Evolutionary conservation across 2,797 vertebrate species (phyloP), one percentile per base, ranked within the genome.

Genomic region (Euphonia xanthogaster): DNA sequence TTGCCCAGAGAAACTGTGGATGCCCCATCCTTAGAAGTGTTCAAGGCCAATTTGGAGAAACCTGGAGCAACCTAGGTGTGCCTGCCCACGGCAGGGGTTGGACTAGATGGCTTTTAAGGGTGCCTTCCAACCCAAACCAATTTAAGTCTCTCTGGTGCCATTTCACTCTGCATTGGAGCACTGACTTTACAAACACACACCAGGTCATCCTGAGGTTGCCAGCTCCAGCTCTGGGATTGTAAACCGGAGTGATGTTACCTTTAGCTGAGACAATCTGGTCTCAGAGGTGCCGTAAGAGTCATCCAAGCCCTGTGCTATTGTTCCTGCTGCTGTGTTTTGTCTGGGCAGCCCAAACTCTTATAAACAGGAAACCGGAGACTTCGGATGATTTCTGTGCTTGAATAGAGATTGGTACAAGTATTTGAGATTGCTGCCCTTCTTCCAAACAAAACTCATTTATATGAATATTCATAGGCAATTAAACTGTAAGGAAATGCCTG

Each of bases 321-420:
- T 91, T 96, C 62, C 76, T 82, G 66, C 90, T 74, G 61, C 83
- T 76, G 17, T 94, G 93, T 93, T 96, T 93, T 93, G 82, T 94
- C 94, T 90, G 85, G 79, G 51, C 76, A 90, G 80, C 60, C 71
- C 50, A 55, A 91, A 76, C 82, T 88, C 86, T 76, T 81, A 90
- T 94, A 95, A 96, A 94, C 93, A 97, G 93, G 94, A 93, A 96
- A 83, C 65, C 0, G 1, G 91, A 86, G 80, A 82, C 76, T 91
- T 94, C 71, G 61, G 79, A 95, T 79, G 87, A 84, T 88, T 95
- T 93, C 79, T 94, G 54, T 0, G n/a, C 72, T 83, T 81, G 54
- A 90, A 86, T 48, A 68, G 42, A 66, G 70, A 91, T 42, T 54
- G 87, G 90, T 87, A 45, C 16, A 65, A 94, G 45, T 55, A 88